Base-by-base conservation (phyloP, 2,797 vertebrate species). In the Carcharodon carcharias region DNA sequence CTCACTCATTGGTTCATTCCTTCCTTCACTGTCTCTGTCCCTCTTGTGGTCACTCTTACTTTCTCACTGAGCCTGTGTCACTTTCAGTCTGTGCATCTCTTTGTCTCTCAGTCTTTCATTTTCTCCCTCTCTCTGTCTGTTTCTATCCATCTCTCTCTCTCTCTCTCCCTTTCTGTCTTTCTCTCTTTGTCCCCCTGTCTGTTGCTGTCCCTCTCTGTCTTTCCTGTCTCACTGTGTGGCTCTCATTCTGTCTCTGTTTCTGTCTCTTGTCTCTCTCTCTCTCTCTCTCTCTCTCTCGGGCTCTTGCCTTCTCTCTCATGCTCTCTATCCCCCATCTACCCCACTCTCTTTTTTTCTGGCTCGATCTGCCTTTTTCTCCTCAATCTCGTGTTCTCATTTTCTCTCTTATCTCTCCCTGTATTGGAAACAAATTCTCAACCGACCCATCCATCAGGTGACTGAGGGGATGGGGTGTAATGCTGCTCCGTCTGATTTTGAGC, bases 241-340 rank as follows among this genome's bases (percentile, higher is more conserved):
- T 82, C 35, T 40, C 26, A 1, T 3, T 5, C 12, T 85, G 11
- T 85, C 40, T 50, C 80, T 82, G 14, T 26, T 3, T 7, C 73
- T 11, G 4, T 14, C 73, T n/a, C 31, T 31, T 71, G 11, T 50
- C 95, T 71, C 65, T 56, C 40, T 58, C 89, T 45, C 95, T 71
- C 65, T 56, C 40, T 58, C 89, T 45, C 95, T 50, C 95, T 71
- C 65, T 56, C 40, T 58, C 89, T 45, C 56, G 96, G 96, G 88
- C 54, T 50, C 28, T 58, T 65, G 98, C 88, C 97, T 98, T 93
- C 96, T 96, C 1, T 96, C 97, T 7, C 97, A 8, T 73, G 71
- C 97, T 80, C 31, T 80, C 73, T 80, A 2, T n/a, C 35, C 67
- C 28, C 97, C 35, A 14, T 80, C 35, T 28, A 73, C 31, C 71